Conservation (phyloP, 2,888 invertebrate genomes). For the Luffia ferchaultella region DNA sequence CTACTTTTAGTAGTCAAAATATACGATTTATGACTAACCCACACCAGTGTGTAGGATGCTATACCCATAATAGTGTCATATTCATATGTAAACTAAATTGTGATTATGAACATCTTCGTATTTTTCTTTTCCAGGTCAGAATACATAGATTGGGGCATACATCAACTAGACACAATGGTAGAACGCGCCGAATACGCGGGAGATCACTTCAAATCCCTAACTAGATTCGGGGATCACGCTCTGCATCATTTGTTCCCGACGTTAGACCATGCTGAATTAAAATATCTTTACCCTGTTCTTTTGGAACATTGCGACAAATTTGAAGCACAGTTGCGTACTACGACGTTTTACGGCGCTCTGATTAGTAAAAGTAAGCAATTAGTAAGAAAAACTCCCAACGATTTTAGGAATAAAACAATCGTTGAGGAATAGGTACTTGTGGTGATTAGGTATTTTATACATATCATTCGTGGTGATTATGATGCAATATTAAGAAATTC, state of each 20-base stretch:
- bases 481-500: too few relatives aligned
- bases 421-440: not conserved
- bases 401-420: conserved; percentile 30
- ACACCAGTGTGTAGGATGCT: too few relatives aligned
- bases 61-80: too few relatives aligned
- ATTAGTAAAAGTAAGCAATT: conserved; percentile 70
- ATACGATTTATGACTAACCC: too few relatives aligned
- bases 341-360: conserved; percentile 67
- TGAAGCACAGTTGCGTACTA: conserved; percentile 51
- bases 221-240: conserved; percentile 79
- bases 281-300: conserved; percentile 70
- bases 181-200: conserved; percentile 75
- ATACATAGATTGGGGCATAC: conserved; percentile 77
- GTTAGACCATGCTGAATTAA: conserved; percentile 77
- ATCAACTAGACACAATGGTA: conserved; percentile 77
- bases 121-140: conserved; percentile 44
- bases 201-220: conserved; percentile 71
- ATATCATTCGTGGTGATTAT: too few relatives aligned
- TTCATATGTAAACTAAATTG: too few relatives aligned
- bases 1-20: too few relatives aligned
- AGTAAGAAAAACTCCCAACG: conserved; percentile 37
- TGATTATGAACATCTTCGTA: too few relatives aligned
- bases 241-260: conserved; percentile 86
- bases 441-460: too few relatives aligned
- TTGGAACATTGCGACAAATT: conserved; percentile 72